These are phyloP conservation scores for Spea hammondii DNA, from an alignment of 2,797 vertebrate species.

Conservation along the genomic window DNA sequence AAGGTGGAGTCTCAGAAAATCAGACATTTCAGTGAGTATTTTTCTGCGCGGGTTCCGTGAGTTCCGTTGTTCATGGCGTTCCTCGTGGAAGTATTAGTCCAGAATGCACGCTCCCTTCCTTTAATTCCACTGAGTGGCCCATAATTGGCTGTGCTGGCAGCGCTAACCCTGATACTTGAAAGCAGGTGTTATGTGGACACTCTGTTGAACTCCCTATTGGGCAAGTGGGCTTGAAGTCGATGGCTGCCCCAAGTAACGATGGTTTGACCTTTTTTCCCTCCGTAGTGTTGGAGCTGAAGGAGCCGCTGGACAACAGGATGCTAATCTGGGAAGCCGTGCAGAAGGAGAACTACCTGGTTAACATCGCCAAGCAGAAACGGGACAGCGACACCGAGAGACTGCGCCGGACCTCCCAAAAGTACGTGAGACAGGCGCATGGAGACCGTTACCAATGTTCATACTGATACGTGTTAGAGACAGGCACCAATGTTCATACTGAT, in stretches of 20 bases:
- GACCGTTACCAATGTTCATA: too few relatives aligned
- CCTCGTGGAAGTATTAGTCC: too few relatives aligned
- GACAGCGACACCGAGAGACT: slow-evolving; percentile 77
- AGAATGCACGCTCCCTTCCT: not conserved
- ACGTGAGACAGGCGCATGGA: slow-evolving; percentile 40
- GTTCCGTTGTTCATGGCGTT: not conserved
- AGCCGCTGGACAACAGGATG: slow-evolving; percentile 65
- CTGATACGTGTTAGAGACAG: too few relatives aligned
- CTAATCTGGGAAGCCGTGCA: slow-evolving; percentile 81
- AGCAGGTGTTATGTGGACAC: too few relatives aligned
- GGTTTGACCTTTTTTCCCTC: not conserved
- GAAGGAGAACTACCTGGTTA: slow-evolving; percentile 78
- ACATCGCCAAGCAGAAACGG: slow-evolving; percentile 67
- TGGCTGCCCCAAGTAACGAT: not conserved
- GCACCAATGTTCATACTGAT: too few relatives aligned
- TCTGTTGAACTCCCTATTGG: too few relatives aligned
- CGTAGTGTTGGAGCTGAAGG: slow-evolving; percentile 67
- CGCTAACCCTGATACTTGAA: too few relatives aligned
- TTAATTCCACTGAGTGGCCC: not conserved
- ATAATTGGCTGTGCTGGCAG: too few relatives aligned
- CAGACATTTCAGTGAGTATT: slow-evolving; percentile 75
- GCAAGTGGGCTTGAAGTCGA: too few relatives aligned
- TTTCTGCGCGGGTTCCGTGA: too few relatives aligned
- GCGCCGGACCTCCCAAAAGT: slow-evolving; percentile 79
- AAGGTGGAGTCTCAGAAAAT: slow-evolving; percentile 55